Evolutionary conservation across 1,140 invertebrate species (phyloP), one percentile per base, ranked within the genome.

Genomic region (Brachionus sp.): DNA sequence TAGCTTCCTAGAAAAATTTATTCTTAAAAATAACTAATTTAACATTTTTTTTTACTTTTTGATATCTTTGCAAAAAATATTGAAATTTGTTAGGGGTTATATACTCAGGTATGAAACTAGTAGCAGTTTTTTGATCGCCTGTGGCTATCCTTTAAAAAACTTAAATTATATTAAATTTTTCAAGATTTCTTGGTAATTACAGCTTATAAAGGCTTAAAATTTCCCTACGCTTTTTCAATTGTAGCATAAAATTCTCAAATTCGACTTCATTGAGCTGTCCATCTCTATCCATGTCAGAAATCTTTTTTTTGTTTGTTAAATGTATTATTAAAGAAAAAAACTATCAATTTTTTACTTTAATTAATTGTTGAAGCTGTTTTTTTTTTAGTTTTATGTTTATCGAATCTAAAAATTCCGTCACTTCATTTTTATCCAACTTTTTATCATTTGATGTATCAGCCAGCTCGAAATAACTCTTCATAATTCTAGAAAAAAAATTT

Each of bases 51-150:
- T 46, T 80, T 64, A 80, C 77, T 80, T 80, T 80, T 80, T 80
- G 77, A 80, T 80, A 80, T 80, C 35, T 80, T 80, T 66, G 37
- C 35, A 80, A 29, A 80, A 80, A 80, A 16, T 3, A 42, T 62
- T 35, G 12, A 35, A 80, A 80, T 66, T 35, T 1, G 2, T 80
- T 50, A 12, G 16, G 33, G 3, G 35, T 1, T 42, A 80, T 37
- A 35, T n/a, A 62, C 16, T 80, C 50, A 6, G 77, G 77, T 33
- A 80, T 19, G 39, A 35, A 80, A 62, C 25, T 75, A 75, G 44
- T 75, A 12, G 12, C 42, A 12, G 19, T 23, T 75, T 46, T 23
- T 46, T 46, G 39, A 1, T 46, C 39, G 2, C 9, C 42, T 9
- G 70, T 13, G 13, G 39, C 70, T 23, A 75, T 75, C 19, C 70